Evolutionary conservation across 2,113 vertebrate species (phyloP), one percentile per base, ranked within the genome.

Genomic region (Abramis brama): DNA sequence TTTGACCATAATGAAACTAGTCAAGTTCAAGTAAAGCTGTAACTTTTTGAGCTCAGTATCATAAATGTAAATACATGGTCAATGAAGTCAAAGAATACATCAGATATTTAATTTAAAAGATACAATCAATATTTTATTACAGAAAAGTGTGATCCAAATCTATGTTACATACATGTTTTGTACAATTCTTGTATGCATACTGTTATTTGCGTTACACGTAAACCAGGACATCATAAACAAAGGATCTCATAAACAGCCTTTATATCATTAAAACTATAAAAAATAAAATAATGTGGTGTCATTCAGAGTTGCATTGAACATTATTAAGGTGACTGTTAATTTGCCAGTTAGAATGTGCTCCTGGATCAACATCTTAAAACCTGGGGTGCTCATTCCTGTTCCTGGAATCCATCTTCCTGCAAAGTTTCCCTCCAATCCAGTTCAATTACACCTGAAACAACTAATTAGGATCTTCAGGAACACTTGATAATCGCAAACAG

Each of bases 111-210:
- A 91, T 90, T 92, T 89, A 93, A 94, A 95, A 95, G 91, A 91
- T 94, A 93, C 92, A 95, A 89, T 92, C 86, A 71, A 91, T 92
- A 85, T 57, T 91, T 97, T 95, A 95, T 96, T 96, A 95, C 91
- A 95, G 93, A 95, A 96, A 96, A 96, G 88, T 91, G 91, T 92
- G 92, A 93, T 94, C 92, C 93, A 95, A 95, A 94, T 94, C 77
- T 94, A 91, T 94, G 89, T 91, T 93, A 94, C 93, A 95, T 86
- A 82, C 79, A 93, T 93, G 4, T 85, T 94, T 93, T 93, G 93
- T 86, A 95, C 90, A 92, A 87, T 57, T 83, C 27, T 85, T 77
- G 55, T 27, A 70, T 85, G 68, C 59, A 84, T 71, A 73, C 66
- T 64, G 27, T 45, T 86, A 19, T 87, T 95, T 74, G 90, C 95